Evolutionary conservation across 1,140 invertebrate genomes (phyloP), one percentile per base, ranked within the genome.

Genomic region (Cydia pomonella): DNA sequence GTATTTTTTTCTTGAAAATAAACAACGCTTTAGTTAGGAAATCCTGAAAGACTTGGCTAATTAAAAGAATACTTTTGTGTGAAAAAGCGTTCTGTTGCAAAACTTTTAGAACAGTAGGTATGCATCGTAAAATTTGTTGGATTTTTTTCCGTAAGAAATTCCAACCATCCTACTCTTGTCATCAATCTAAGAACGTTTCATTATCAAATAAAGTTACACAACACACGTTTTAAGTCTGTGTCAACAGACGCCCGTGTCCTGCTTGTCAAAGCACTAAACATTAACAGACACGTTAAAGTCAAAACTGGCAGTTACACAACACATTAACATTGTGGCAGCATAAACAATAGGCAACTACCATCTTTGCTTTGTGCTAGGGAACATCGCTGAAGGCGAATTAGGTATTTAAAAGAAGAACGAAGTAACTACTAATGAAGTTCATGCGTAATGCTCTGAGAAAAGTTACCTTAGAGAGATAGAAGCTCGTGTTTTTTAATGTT

Each of bases 261-360:
- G 47, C 47, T 44, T 44, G 41, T 44, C 41, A 6, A 50, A n/a
- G 13, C 29, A 38, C 9, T 23, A 59, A 23, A 21, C 53, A 59
- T 23, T 23, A 59, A 23, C 21, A 59, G 9, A 23, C 53, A 23
- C 53, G 53, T 59, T 59, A 18, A 59, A 21, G 18, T 59, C 53
- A 59, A 59, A 21, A 23, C 53, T 59, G 53, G 53, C 53, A 59
- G 53, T 59, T 23, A 59, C 9, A 59, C 53, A 59, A 23, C 18
- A 59, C 53, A 59, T 59, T 59, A 59, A 59, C 53, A 59, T 59
- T 59, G 53, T 59, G 21, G 23, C 53, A 59, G 21, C 53, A 59
- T 59, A 23, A 23, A 59, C 53, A 59, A 59, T 59, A 23, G 53
- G 53, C 21, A 21, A 59, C 53, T 59, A 59, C 53, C 53, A 59